Percentiles rank a stretch among this genome's conserved stretches.
phyloP scores from a whole-genome alignment of 2,797 vertebrate species.

The Phrynocephalus guinanensis region DNA sequence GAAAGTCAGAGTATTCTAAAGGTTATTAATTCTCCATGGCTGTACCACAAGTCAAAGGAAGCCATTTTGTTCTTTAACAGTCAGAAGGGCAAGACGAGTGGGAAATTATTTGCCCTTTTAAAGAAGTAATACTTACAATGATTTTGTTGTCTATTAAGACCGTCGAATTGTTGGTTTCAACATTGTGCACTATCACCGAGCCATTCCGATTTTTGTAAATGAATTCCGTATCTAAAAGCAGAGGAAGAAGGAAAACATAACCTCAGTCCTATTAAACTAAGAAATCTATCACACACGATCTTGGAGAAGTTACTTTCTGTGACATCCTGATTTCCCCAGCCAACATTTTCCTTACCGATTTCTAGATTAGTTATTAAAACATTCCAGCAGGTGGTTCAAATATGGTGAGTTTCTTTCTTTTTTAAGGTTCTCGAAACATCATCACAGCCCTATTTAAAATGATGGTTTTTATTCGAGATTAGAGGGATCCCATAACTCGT shows the following conservation, averaged over 20 bases:
- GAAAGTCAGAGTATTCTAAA: constrained; percentile 38
- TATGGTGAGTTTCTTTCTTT: neutral
- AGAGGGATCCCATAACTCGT: neutral
- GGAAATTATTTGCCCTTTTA: constrained; percentile 57
- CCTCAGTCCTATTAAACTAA: constrained; percentile 18
- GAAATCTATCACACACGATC: neutral
- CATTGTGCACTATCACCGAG: constrained; percentile 84
- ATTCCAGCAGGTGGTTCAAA: neutral
- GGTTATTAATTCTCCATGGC: constrained; percentile 52
- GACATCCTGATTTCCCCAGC: too few species aligned
- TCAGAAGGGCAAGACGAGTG: constrained; percentile 36
- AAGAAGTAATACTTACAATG: constrained; percentile 88
- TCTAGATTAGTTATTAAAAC: neutral
- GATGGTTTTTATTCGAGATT: neutral
- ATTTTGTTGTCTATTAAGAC: constrained; percentile 89
- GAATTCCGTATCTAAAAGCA: constrained; percentile 86
- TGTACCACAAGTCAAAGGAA: constrained; percentile 54
- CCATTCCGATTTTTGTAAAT: constrained; percentile 88
- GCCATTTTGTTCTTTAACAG: constrained; percentile 75
- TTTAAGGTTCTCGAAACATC: neutral
- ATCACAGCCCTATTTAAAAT: neutral
- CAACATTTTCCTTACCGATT: neutral
- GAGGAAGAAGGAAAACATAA: constrained; percentile 48
- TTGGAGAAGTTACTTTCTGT: too few species aligned
- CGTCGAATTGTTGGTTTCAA: constrained; percentile 79